Conservation (phyloP, 37 sponge, comb jelly and placozoan genomes). For the Hormiphora californensis region DNA sequence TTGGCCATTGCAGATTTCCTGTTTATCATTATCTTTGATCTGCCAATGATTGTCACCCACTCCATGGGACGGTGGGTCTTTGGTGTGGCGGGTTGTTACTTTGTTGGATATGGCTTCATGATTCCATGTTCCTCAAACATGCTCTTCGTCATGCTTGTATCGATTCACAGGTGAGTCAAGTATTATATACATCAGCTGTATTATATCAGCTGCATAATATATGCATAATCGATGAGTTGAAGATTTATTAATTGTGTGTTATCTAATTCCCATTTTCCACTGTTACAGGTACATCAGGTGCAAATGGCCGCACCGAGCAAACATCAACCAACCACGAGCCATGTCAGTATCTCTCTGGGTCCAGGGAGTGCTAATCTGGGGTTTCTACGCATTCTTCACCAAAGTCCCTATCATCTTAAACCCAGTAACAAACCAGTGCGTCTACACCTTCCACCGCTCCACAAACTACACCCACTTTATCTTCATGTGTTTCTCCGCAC, state of each 20-base stretch:
- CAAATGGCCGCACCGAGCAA: slow-evolving; percentile 42
- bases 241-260: no score
- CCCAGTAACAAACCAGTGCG: neutral
- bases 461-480: neutral
- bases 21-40: neutral
- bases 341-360: neutral
- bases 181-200: neutral
- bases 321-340: neutral
- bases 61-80: neutral
- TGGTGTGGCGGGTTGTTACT: neutral
- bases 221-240: no score
- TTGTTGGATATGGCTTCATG: slow-evolving; percentile 31
- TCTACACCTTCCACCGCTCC: neutral
- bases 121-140: neutral
- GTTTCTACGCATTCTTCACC: neutral
- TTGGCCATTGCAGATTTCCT: slow-evolving; percentile 40
- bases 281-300: slow-evolving; percentile 14
- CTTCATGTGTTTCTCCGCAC: slow-evolving; percentile 5
- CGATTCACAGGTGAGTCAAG: slow-evolving; percentile 1
- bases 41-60: slow-evolving; percentile 33
- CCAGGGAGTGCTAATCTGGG: neutral
- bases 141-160: neutral
- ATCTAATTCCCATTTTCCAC: neutral
- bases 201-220: neutral
- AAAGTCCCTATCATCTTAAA: neutral